These are phyloP conservation scores for Lacanobia oleracea DNA, from an alignment of 2,888 invertebrate species.

Conservation along the genomic window DNA sequence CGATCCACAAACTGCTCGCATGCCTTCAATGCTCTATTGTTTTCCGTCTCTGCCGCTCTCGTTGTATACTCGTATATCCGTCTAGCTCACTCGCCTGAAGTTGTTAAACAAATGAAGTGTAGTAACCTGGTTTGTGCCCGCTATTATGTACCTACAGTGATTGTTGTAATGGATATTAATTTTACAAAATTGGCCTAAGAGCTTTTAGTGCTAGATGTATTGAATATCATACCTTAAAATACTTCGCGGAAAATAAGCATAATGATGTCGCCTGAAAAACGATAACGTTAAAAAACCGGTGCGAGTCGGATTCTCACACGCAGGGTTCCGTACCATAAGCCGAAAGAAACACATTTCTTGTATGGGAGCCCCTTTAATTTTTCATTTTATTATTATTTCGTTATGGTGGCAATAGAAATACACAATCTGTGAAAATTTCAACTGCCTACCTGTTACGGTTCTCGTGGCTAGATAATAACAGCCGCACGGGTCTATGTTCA, in stretches of 20 bases:
- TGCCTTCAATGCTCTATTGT: constrained; percentile 79
- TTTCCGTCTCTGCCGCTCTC: constrained; percentile 70
- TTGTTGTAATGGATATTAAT: constrained; percentile 26
- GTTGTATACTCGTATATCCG: constrained; percentile 41
- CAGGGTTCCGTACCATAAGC: too few relatives aligned
- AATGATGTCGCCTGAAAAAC: not conserved
- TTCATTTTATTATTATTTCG: too few relatives aligned
- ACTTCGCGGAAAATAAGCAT: not conserved
- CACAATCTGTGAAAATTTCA: too few relatives aligned
- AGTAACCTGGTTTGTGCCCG: constrained; percentile 42
- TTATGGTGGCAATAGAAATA: too few relatives aligned
- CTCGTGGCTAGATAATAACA: too few relatives aligned
- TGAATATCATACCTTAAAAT: not conserved
- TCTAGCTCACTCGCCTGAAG: constrained; percentile 69
- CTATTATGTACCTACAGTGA: constrained; percentile 22
- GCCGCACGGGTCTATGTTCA: too few relatives aligned
- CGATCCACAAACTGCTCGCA: constrained; percentile 80
- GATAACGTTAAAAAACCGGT: too few relatives aligned
- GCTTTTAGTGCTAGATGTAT: not conserved
- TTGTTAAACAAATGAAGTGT: constrained; percentile 73
- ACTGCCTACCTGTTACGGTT: too few relatives aligned
- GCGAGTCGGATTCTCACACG: too few relatives aligned
- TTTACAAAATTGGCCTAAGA: not conserved
- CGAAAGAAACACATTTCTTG: too few relatives aligned
- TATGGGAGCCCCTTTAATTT: too few relatives aligned